These are phyloP conservation scores for Labeo catla DNA, from an alignment of 2,113 vertebrate genomes.

Conservation along the genomic window DNA sequence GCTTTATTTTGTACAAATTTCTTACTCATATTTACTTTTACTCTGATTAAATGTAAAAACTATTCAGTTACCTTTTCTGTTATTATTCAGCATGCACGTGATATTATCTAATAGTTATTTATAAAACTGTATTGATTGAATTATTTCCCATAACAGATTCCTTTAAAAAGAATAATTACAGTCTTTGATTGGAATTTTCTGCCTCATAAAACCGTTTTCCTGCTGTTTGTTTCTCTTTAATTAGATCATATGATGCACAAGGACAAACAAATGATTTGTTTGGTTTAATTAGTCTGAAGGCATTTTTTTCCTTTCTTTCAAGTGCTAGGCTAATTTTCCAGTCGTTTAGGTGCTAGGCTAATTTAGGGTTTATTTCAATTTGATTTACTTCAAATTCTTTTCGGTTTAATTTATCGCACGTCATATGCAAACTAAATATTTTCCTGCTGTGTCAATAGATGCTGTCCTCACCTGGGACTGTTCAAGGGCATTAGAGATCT, in stretches of 20 bases:
- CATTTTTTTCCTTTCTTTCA: neutral
- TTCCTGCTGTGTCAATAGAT: neutral
- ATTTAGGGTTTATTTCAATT: neutral
- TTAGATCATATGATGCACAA: neutral
- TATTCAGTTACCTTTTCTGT: neutral
- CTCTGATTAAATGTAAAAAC: neutral
- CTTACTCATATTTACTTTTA: neutral
- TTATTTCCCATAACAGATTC: neutral
- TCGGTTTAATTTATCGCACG: neutral
- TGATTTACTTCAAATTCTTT: neutral
- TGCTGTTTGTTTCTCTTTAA: conserved; percentile 3
- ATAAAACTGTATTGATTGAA: neutral
- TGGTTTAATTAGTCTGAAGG: neutral
- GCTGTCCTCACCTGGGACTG: conserved; percentile 27
- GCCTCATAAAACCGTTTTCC: conserved; percentile 4
- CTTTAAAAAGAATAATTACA: neutral
- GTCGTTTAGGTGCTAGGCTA: neutral
- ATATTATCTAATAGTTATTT: neutral
- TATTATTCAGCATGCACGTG: neutral
- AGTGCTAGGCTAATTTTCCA: neutral
- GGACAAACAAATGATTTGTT: conserved; percentile 10
- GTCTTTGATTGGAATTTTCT: neutral
- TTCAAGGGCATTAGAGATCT: conserved; percentile 32
- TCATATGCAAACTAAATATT: neutral
- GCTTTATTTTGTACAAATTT: neutral